Conservation (phyloP, 2,888 invertebrate genomes). For the Neoascia interrupta region DNA sequence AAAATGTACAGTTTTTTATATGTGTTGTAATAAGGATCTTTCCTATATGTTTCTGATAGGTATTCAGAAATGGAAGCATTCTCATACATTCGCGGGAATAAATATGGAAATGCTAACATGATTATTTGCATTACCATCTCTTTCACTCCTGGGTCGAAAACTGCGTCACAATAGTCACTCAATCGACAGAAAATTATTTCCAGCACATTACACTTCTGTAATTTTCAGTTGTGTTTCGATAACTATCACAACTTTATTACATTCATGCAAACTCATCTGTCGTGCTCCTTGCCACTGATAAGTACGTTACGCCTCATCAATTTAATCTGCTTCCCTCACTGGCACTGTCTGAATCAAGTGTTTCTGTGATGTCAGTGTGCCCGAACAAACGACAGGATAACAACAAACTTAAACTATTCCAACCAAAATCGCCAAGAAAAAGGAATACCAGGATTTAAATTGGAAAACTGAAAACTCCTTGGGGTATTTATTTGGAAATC, state of each 20-base stretch:
- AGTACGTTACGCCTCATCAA: conserved; percentile 49
- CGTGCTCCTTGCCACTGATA: conserved; percentile 4
- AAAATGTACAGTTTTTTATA: too few relatives aligned
- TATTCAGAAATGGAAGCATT: too few relatives aligned
- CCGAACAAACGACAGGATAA: conserved; percentile 34
- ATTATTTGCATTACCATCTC: too few relatives aligned
- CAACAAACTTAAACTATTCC: conserved; percentile 67
- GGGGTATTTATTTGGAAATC: conserved; percentile 69
- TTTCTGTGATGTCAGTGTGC: conserved; percentile 18
- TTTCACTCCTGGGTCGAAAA: too few relatives aligned
- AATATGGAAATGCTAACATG: too few relatives aligned
- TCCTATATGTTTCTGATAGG: too few relatives aligned
- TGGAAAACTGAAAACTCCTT: conserved; percentile 68
- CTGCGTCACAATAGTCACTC: too few relatives aligned
- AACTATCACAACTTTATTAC: conserved; percentile 58
- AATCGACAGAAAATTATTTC: conserved; percentile 47
- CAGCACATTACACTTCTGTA: conserved; percentile 27
- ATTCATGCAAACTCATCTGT: conserved; percentile 8
- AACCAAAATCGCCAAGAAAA: conserved; percentile 64
- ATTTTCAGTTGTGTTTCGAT: conserved; percentile 55
- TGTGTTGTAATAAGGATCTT: too few relatives aligned
- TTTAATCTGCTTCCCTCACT: conserved; percentile 21
- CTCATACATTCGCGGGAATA: too few relatives aligned
- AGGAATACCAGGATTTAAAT: conserved; percentile 69
- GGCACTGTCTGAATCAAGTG: background rate